phyloP scores from a whole-genome alignment of 2,797 vertebrate species.

The Cyclopterus lumpus region DNA sequence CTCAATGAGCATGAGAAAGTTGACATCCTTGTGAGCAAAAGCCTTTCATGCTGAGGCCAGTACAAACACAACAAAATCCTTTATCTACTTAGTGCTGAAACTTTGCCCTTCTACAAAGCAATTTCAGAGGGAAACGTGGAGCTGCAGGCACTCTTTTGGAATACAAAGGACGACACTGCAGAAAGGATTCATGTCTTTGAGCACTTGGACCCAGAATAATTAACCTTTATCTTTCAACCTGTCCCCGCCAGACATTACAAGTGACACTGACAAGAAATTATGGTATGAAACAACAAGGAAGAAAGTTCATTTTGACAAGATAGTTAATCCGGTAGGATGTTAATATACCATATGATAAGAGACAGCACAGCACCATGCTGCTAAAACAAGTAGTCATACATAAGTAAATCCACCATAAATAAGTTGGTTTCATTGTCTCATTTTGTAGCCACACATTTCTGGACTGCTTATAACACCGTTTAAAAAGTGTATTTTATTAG shows the following conservation, averaged over 20 bases:
- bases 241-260: slow-evolving; percentile 74
- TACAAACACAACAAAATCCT: slow-evolving; percentile 48
- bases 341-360: neutral
- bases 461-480: neutral
- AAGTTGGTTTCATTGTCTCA: neutral
- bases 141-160: slow-evolving; percentile 51
- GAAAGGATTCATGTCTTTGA: slow-evolving; percentile 60
- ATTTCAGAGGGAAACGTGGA: slow-evolving; percentile 60
- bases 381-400: neutral
- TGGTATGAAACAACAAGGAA: slow-evolving; percentile 46
- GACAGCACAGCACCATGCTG: neutral
- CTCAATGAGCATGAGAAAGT: slow-evolving; percentile 30
- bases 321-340: neutral
- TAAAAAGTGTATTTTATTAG: neutral
- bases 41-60: slow-evolving; percentile 28
- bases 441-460: slow-evolving; percentile 3
- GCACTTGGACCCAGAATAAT: slow-evolving; percentile 67
- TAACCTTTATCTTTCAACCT: slow-evolving; percentile 78
- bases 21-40: slow-evolving; percentile 34
- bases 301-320: slow-evolving; percentile 19
- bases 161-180: slow-evolving; percentile 66
- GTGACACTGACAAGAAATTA: slow-evolving; percentile 44
- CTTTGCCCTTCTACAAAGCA: slow-evolving; percentile 52
- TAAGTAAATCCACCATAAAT: slow-evolving; percentile 4
- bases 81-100: slow-evolving; percentile 62